Conservation (phyloP, 2,797 vertebrate genomes). For the Chromobotia macracanthus region DNA sequence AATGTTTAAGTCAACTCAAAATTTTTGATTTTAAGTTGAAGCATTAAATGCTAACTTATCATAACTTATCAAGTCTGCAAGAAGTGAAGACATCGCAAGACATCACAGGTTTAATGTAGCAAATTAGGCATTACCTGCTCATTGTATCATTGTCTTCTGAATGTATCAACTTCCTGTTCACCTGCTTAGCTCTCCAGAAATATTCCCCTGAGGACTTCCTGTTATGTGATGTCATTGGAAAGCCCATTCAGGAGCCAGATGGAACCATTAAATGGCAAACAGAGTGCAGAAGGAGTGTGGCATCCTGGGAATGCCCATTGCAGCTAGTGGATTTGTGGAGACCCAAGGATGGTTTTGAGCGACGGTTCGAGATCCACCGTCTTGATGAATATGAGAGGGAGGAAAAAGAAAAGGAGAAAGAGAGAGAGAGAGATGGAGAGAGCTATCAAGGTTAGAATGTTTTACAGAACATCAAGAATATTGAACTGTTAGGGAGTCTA, state of each 20-base stretch:
- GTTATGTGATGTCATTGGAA: constrained; percentile 87
- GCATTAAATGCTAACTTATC: constrained; percentile 1
- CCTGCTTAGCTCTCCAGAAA: constrained; percentile 78
- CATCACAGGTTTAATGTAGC: background rate
- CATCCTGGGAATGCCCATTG: constrained; percentile 87
- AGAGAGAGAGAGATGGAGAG: constrained; percentile 80
- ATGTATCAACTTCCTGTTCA: constrained; percentile 64
- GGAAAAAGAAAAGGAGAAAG: constrained; percentile 78
- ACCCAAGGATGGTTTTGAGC: constrained; percentile 86
- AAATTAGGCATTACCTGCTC: constrained; percentile 1
- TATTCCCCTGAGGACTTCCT: constrained; percentile 84
- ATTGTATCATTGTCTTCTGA: constrained; percentile 44
- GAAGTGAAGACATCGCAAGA: constrained; percentile 3
- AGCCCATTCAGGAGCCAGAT: constrained; percentile 79
- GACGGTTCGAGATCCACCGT: constrained; percentile 88
- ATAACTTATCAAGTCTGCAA: background rate
- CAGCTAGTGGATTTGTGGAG: constrained; percentile 93
- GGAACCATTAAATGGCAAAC: constrained; percentile 84
- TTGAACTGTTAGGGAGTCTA: too few species aligned
- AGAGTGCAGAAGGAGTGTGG: constrained; percentile 87
- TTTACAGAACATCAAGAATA: background rate
- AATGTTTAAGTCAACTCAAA: background rate
- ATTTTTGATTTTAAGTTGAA: background rate
- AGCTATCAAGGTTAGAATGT: constrained; percentile 75
- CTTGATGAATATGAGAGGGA: constrained; percentile 83